These are phyloP conservation scores for Pseudeuparius sepicola DNA, from an alignment of 2,888 invertebrate genomes.

Conservation along the genomic window DNA sequence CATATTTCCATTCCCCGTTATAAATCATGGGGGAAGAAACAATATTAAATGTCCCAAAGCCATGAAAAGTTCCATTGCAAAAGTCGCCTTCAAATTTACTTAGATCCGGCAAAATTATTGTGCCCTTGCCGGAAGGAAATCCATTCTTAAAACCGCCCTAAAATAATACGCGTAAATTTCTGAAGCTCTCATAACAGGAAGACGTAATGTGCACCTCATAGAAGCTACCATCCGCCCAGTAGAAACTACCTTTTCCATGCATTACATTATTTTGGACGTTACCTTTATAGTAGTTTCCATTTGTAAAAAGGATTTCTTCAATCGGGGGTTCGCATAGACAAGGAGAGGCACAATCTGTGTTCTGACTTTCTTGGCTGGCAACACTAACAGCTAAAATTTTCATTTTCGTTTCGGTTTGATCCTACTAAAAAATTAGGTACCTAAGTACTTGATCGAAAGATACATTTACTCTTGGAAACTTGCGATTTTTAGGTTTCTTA, in stretches of 20 bases:
- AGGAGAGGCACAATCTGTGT: constrained; percentile 38
- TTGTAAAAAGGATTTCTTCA: constrained; percentile 45
- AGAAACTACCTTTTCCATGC: constrained; percentile 48
- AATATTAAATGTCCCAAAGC: constrained; percentile 34
- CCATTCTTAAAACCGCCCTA: constrained; percentile 50
- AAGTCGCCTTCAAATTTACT: constrained; percentile 52
- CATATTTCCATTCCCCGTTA: constrained; percentile 37
- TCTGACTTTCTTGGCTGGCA: too few relatives aligned
- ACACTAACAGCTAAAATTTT: too few relatives aligned
- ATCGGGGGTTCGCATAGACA: constrained; percentile 29
- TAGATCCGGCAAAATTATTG: constrained; percentile 45
- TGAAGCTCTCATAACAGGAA: not conserved
- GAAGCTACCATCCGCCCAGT: constrained; percentile 48
- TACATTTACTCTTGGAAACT: too few relatives aligned
- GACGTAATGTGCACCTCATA: constrained; percentile 41
- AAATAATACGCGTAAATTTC: too few relatives aligned
- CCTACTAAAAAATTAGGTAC: too few relatives aligned
- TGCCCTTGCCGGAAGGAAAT: constrained; percentile 45
- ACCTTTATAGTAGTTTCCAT: constrained; percentile 49
- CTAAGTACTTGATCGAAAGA: too few relatives aligned
- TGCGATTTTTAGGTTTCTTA: too few relatives aligned
- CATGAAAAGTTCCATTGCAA: constrained; percentile 43
- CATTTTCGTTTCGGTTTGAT: too few relatives aligned
- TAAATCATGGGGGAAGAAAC: constrained; percentile 31
- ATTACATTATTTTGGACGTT: constrained; percentile 45